Conservation (phyloP, 1,140 invertebrate genomes). For the Oreohelix idahoensis region DNA sequence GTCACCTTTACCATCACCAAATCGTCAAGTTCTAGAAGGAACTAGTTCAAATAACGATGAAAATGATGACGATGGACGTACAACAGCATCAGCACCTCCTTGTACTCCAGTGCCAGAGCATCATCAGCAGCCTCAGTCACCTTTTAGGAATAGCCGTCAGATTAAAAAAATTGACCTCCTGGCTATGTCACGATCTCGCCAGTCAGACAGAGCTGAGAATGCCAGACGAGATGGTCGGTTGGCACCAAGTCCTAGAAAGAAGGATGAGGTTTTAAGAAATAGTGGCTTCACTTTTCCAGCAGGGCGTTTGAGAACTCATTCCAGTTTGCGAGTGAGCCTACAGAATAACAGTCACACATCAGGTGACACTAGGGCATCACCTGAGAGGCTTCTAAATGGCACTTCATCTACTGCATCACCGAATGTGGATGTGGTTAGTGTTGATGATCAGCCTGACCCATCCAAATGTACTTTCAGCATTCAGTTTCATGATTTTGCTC, state of each 20-base stretch:
- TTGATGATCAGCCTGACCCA: conserved; percentile 34
- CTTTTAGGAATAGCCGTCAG: conserved; percentile 35
- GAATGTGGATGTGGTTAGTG: conserved; percentile 39
- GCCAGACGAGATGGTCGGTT: conserved; percentile 29
- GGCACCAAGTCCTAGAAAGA: conserved; percentile 40
- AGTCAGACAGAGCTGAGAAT: conserved; percentile 41
- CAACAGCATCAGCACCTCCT: conserved; percentile 38
- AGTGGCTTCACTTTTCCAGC: conserved; percentile 37
- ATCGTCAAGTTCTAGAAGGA: conserved; percentile 16
- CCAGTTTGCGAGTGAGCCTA: conserved; percentile 3
- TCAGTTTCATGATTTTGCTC: conserved; percentile 37
- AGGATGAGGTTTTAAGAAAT: conserved; percentile 39
- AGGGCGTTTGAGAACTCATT: conserved; percentile 13
- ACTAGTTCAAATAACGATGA: conserved; percentile 24
- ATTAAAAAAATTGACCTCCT: conserved; percentile 39
- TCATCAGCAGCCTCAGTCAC: conserved; percentile 32
- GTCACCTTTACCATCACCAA: conserved; percentile 33
- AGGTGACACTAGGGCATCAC: background rate
- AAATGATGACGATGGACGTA: conserved; percentile 35
- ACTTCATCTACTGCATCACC: conserved; percentile 18
- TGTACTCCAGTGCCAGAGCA: conserved; percentile 37
- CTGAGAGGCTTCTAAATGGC: conserved; percentile 16
- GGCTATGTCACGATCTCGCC: conserved; percentile 39
- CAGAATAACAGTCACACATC: background rate
- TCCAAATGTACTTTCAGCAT: conserved; percentile 37